These are phyloP conservation scores for Tympanoctomys barrerae DNA, from an alignment of 2,797 vertebrate genomes.

Conservation along the genomic window DNA sequence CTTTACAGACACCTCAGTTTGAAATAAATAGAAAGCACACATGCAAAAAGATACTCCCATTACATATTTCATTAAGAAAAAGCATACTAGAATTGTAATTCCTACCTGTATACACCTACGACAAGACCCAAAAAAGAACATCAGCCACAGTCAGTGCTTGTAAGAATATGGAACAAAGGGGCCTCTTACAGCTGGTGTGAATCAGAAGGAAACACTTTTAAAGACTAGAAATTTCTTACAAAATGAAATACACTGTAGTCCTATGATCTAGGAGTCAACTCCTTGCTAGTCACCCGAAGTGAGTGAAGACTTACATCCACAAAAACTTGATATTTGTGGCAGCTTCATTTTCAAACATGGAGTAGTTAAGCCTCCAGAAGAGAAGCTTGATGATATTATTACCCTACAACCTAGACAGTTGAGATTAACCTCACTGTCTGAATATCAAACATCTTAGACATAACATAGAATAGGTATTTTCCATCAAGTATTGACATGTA, in stretches of 20 bases:
- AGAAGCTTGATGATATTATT: too few relatives aligned
- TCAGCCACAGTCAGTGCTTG: not conserved
- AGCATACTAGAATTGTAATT: too few relatives aligned
- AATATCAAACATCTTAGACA: too few relatives aligned
- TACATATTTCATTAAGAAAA: not conserved
- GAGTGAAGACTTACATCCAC: not conserved
- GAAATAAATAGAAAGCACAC: not conserved
- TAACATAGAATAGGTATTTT: too few relatives aligned
- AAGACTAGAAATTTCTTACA: not conserved
- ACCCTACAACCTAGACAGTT: too few relatives aligned
- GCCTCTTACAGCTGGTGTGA: not conserved
- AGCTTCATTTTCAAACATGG: not conserved
- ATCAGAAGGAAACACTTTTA: not conserved
- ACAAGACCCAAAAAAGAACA: not conserved
- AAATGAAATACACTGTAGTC: not conserved
- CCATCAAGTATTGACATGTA: too few relatives aligned
- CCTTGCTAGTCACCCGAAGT: not conserved
- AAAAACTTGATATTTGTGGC: not conserved
- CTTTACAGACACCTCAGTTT: not conserved
- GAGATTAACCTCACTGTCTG: too few relatives aligned
- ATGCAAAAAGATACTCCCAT: not conserved
- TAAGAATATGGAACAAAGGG: not conserved
- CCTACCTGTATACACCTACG: not conserved
- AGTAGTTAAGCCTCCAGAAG: too few relatives aligned
- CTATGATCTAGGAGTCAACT: not conserved